phyloP scores from a whole-genome alignment of 2,888 invertebrate species.

The Athalia circularis region DNA sequence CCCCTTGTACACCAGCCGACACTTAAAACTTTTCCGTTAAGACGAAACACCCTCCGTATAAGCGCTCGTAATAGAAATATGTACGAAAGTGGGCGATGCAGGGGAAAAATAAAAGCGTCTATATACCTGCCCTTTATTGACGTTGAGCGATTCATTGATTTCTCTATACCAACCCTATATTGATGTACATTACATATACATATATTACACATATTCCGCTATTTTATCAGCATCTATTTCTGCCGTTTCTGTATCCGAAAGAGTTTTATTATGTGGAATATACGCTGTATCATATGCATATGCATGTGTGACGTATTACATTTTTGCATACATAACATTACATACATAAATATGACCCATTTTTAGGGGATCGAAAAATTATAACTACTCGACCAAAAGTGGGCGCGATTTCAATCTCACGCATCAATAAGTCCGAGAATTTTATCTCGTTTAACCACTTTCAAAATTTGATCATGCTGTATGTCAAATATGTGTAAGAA shows the following conservation, averaged over 20 bases:
- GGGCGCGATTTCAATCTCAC: no score
- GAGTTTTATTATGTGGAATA: no score
- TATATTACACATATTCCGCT: neutral
- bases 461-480: no score
- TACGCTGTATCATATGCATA: no score
- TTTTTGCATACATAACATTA: no score
- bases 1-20: neutral
- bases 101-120: neutral
- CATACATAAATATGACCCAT: no score
- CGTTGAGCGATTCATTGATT: constrained; percentile 19
- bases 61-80: neutral
- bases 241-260: neutral
- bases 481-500: no score
- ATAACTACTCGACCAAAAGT: no score
- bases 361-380: no score
- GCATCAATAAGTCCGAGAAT: no score
- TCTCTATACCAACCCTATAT: neutral
- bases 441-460: no score
- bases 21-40: constrained; percentile 34
- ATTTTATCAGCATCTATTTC: neutral
- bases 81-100: neutral
- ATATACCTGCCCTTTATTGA: constrained; percentile 18
- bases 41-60: constrained; percentile 6
- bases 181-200: neutral
- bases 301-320: no score